Evolutionary conservation across 2,797 vertebrate genomes (phyloP).

Genomic region (Clarias pachynema): DNA sequence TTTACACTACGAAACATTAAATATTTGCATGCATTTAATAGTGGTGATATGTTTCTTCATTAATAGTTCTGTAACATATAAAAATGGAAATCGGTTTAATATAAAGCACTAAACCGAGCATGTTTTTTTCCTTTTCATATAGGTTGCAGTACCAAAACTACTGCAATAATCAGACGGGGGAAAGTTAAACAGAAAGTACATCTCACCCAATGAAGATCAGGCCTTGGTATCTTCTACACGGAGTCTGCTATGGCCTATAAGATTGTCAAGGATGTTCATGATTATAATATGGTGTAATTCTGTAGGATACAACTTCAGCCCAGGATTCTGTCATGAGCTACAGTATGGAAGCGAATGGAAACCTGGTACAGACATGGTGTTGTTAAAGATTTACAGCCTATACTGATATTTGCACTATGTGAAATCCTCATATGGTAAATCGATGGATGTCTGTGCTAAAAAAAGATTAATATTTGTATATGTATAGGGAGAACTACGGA

Average conservation of each 20-base stretch:
- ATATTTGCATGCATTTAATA: not conserved
- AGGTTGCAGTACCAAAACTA: constrained; percentile 80
- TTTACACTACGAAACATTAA: not conserved
- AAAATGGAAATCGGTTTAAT: not conserved
- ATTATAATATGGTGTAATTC: constrained; percentile 47
- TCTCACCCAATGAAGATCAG: constrained; percentile 62
- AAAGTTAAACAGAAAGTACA: constrained; percentile 51
- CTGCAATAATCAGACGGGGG: constrained; percentile 68
- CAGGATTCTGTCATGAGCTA: constrained; percentile 70
- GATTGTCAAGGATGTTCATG: constrained; percentile 21
- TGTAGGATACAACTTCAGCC: constrained; percentile 59
- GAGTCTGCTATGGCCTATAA: constrained; percentile 38
- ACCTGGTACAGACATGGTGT: constrained; percentile 56
- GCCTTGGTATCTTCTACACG: constrained; percentile 52
- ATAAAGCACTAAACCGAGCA: not conserved
- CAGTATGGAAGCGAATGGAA: constrained; percentile 66
- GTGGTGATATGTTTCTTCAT: not conserved
- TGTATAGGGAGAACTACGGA: constrained; percentile 45
- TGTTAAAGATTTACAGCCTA: constrained; percentile 50
- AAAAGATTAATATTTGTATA: not conserved
- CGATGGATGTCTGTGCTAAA: constrained; percentile 53
- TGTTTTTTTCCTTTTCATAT: constrained; percentile 31
- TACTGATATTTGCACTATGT: constrained; percentile 77
- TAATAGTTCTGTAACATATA: not conserved
- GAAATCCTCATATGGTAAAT: constrained; percentile 35